phyloP scores from a whole-genome alignment of 2,888 invertebrate genomes.

The Drosophila nigricruria region DNA sequence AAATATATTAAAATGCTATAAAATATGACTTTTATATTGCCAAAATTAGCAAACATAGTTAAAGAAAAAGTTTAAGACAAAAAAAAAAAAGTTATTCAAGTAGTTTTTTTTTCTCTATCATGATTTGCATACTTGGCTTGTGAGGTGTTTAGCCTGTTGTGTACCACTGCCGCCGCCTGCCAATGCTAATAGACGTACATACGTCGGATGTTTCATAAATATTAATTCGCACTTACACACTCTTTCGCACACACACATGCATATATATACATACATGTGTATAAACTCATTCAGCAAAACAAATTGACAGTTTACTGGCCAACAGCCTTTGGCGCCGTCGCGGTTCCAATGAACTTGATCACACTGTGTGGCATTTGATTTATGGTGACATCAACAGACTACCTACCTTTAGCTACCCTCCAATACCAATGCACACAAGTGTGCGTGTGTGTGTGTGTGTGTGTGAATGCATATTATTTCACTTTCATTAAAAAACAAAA shows the following conservation, averaged over 20 bases:
- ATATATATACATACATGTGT: background rate
- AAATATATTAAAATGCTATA: background rate
- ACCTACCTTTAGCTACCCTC: conserved; percentile 38
- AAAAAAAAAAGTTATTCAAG: background rate
- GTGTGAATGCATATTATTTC: conserved; percentile 45
- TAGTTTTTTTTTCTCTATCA: background rate
- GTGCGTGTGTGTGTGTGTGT: conserved; percentile 5
- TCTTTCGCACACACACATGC: background rate
- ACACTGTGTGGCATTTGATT: conserved; percentile 69
- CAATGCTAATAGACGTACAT: conserved; percentile 26
- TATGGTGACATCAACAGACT: conserved; percentile 59
- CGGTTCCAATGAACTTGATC: conserved; percentile 48
- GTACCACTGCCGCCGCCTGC: conserved; percentile 22
- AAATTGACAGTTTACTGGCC: conserved; percentile 53
- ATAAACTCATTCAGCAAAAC: conserved; percentile 20
- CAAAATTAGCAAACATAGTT: background rate
- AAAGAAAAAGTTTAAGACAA: background rate
- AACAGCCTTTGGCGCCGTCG: conserved; percentile 54
- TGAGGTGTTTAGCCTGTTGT: background rate
- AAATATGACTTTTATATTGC: too few species aligned
- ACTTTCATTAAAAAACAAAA: conserved; percentile 58
- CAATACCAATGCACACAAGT: conserved; percentile 1
- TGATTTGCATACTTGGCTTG: conserved; percentile 1
- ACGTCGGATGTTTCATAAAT: conserved; percentile 34
- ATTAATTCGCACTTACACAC: conserved; percentile 23